Evolutionary conservation across 2,888 invertebrate species (phyloP).

Genomic region (Allolobophora icterica): DNA sequence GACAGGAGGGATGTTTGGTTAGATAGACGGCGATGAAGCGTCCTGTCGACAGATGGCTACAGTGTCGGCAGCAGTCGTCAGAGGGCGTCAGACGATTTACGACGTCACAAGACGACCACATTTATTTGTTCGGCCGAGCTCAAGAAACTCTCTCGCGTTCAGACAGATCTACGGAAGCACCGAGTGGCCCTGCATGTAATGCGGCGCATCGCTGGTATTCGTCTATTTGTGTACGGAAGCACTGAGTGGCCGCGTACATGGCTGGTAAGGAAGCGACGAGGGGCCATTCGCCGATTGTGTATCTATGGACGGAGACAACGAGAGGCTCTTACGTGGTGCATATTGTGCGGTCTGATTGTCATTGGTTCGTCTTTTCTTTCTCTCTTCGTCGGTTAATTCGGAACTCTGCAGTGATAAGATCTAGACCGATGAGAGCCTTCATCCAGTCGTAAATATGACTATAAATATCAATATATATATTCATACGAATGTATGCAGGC

Average conservation of each 20-base stretch:
- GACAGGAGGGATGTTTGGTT: background rate
- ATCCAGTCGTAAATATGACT: background rate
- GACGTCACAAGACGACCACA: conserved; percentile 2
- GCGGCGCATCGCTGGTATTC: background rate
- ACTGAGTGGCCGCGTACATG: background rate
- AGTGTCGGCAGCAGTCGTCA: background rate
- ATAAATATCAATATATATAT: background rate
- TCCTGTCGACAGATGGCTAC: background rate
- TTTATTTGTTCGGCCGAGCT: conserved; percentile 12
- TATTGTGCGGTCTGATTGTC: background rate
- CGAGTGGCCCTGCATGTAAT: background rate
- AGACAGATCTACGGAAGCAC: background rate
- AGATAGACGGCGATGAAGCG: conserved; percentile 17
- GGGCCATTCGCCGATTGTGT: background rate
- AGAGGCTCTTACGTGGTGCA: background rate
- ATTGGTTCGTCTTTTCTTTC: background rate
- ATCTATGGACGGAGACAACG: background rate
- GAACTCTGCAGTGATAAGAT: background rate
- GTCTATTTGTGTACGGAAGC: conserved; percentile 6
- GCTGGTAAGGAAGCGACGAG: background rate
- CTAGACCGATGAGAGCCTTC: background rate
- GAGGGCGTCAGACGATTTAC: conserved; percentile 12
- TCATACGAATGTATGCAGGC: background rate
- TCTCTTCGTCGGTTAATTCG: background rate
- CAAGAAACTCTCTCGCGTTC: background rate